A percentile compares a stretch with the other conserved stretches of the same genome.
Conservation (phyloP, 1,140 invertebrate species). For the Apis laboriosa region DNA sequence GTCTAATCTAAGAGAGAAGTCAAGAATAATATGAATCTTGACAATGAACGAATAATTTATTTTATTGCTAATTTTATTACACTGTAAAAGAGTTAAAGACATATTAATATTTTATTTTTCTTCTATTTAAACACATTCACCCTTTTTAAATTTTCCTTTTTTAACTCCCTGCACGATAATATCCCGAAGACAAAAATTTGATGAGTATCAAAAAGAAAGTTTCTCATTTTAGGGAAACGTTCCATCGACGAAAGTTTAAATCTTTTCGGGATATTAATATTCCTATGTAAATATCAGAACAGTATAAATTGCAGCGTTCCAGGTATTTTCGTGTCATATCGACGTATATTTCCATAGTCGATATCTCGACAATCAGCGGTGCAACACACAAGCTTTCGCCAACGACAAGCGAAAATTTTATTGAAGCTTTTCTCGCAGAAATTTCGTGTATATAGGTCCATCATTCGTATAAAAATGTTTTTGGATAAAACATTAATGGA, state of each 20-base stretch:
- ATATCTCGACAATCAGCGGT: slow-evolving; percentile 7
- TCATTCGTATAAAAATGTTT: neutral
- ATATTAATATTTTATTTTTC: too few species aligned
- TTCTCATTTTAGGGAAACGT: slow-evolving; percentile 7
- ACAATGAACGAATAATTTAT: too few species aligned
- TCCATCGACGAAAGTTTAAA: slow-evolving; percentile 9
- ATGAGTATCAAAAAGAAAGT: neutral
- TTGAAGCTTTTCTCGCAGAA: neutral
- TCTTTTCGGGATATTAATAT: neutral
- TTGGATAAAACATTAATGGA: neutral
- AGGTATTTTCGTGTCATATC: slow-evolving; percentile 10
- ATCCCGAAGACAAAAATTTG: neutral
- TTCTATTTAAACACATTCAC: too few species aligned
- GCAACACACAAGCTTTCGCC: slow-evolving; percentile 20
- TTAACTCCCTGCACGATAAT: neutral
- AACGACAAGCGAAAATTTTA: slow-evolving; percentile 11
- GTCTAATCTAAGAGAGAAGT: too few species aligned
- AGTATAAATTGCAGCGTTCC: neutral
- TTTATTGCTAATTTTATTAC: too few species aligned
- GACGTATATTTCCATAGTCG: neutral
- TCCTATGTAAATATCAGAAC: neutral
- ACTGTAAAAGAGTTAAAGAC: too few species aligned
- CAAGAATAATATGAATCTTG: too few species aligned
- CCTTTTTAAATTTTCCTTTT: slow-evolving; percentile 6
- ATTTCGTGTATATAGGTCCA: neutral